A percentile compares a stretch with the other conserved stretches of the same genome.
Evolutionary conservation across 2,888 invertebrate genomes (phyloP).

Genomic region (Ichneumoninae sp.): DNA sequence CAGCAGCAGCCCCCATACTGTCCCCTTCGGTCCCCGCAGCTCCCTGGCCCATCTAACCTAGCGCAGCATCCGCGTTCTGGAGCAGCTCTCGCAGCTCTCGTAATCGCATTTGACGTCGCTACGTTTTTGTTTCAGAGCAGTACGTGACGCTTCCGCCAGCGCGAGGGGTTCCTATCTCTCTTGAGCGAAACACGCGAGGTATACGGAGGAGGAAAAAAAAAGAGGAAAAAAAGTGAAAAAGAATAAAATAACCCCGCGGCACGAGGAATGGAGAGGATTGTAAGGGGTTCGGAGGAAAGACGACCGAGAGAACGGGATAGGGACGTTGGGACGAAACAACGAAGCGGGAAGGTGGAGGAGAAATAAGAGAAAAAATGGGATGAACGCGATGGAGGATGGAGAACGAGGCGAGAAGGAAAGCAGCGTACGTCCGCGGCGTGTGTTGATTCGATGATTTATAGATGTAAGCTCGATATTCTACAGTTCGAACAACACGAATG

Average conservation of each 20-base stretch:
- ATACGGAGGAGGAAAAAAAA: slow-evolving; percentile 51
- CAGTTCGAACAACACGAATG: background rate
- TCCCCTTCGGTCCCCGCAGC: slow-evolving; percentile 46
- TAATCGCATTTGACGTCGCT: slow-evolving; percentile 84
- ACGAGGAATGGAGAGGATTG: slow-evolving; percentile 51
- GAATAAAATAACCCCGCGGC: slow-evolving; percentile 16
- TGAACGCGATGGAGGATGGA: slow-evolving; percentile 60
- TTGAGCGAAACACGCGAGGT: slow-evolving; percentile 54
- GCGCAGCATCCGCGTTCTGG: slow-evolving; percentile 83
- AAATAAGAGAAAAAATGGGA: slow-evolving; percentile 50
- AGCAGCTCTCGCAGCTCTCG: slow-evolving; percentile 83
- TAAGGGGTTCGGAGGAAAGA: slow-evolving; percentile 69
- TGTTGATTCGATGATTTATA: slow-evolving; percentile 57
- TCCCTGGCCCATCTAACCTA: slow-evolving; percentile 76
- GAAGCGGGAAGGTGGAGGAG: slow-evolving; percentile 44
- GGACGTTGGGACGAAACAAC: slow-evolving; percentile 68
- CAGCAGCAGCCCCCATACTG: slow-evolving; percentile 56
- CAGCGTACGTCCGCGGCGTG: slow-evolving; percentile 57
- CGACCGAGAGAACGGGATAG: slow-evolving; percentile 61
- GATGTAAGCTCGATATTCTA: slow-evolving; percentile 26
- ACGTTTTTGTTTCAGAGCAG: slow-evolving; percentile 84
- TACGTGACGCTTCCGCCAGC: slow-evolving; percentile 82
- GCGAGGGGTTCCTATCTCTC: slow-evolving; percentile 75
- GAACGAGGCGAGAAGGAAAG: slow-evolving; percentile 60
- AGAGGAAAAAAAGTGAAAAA: slow-evolving; percentile 38